Evolutionary conservation across 1,140 invertebrate genomes (phyloP).

Genomic region (Tenebrio molitor): DNA sequence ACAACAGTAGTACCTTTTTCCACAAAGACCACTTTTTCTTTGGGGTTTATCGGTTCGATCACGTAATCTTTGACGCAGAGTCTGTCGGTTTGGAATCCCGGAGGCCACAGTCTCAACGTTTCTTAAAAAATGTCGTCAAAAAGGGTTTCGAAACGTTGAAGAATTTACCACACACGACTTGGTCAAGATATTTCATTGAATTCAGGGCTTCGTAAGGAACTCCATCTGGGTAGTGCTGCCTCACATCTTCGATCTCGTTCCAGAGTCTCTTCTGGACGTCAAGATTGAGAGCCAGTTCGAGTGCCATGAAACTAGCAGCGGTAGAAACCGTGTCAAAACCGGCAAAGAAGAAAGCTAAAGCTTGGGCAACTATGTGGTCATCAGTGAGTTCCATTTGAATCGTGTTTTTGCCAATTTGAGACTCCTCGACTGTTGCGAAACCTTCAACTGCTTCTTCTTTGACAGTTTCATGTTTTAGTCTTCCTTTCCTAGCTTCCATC

Average conservation of each 20-base stretch:
- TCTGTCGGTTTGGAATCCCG: slow-evolving; percentile 67
- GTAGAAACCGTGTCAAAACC: slow-evolving; percentile 75
- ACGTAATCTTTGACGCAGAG: slow-evolving; percentile 68
- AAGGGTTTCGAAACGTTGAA: not conserved
- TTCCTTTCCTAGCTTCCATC: slow-evolving; percentile 66
- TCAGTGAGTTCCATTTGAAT: slow-evolving; percentile 61
- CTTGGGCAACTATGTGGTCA: slow-evolving; percentile 60
- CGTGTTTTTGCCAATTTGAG: slow-evolving; percentile 60
- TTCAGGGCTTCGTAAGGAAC: slow-evolving; percentile 58
- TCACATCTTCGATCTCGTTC: slow-evolving; percentile 70
- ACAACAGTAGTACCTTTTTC: slow-evolving; percentile 68
- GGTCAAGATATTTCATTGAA: slow-evolving; percentile 64
- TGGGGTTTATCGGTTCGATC: slow-evolving; percentile 58
- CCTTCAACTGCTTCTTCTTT: slow-evolving; percentile 60
- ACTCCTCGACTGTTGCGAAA: slow-evolving; percentile 60
- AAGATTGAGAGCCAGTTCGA: slow-evolving; percentile 72
- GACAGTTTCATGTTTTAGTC: slow-evolving; percentile 53
- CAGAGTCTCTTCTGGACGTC: slow-evolving; percentile 73
- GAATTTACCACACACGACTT: slow-evolving; percentile 46
- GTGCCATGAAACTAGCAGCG: slow-evolving; percentile 68
- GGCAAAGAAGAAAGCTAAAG: slow-evolving; percentile 65
- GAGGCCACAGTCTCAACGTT: slow-evolving; percentile 72
- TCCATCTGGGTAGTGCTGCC: slow-evolving; percentile 56
- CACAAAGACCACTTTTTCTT: slow-evolving; percentile 58
- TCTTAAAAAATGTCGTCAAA: slow-evolving; percentile 65